Evolutionary conservation across 2,888 invertebrate species (phyloP).

Genomic region (Macropis europaea): DNA sequence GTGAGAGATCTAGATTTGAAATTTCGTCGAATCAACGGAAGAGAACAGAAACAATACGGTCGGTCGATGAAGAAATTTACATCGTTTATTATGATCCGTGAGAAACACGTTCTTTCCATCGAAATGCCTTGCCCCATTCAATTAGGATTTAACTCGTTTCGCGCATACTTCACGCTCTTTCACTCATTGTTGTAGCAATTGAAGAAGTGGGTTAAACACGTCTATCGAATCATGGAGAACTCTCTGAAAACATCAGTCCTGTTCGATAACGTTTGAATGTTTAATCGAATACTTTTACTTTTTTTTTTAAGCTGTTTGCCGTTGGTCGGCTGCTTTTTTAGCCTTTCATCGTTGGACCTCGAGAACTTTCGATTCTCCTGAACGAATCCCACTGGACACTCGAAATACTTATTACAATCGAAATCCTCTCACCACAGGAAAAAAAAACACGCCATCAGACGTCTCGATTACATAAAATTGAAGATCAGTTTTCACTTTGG

Average conservation of each 20-base stretch:
- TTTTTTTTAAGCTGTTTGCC: too few species aligned
- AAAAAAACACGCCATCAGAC: too few species aligned
- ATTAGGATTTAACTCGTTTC: background rate
- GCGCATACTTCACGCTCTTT: background rate
- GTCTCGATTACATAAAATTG: constrained; percentile 6
- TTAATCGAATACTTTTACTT: too few species aligned
- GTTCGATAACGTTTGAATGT: too few species aligned
- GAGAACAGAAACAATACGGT: background rate
- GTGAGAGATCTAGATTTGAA: background rate
- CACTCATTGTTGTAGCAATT: constrained; percentile 5
- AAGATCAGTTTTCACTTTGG: constrained; percentile 8
- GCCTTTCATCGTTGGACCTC: too few species aligned
- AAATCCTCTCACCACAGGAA: too few species aligned
- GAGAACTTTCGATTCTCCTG: too few species aligned
- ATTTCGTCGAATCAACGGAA: background rate
- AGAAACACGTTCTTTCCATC: background rate
- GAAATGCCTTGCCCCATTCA: constrained; percentile 4
- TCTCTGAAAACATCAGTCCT: background rate
- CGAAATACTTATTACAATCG: too few species aligned
- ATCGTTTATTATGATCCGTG: background rate
- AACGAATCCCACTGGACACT: too few species aligned
- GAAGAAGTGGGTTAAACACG: constrained; percentile 9
- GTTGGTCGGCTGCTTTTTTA: too few species aligned
- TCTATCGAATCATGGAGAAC: background rate
- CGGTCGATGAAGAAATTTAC: background rate